Conservation (phyloP, 2,888 invertebrate species). For the Ophioninae sp. region DNA sequence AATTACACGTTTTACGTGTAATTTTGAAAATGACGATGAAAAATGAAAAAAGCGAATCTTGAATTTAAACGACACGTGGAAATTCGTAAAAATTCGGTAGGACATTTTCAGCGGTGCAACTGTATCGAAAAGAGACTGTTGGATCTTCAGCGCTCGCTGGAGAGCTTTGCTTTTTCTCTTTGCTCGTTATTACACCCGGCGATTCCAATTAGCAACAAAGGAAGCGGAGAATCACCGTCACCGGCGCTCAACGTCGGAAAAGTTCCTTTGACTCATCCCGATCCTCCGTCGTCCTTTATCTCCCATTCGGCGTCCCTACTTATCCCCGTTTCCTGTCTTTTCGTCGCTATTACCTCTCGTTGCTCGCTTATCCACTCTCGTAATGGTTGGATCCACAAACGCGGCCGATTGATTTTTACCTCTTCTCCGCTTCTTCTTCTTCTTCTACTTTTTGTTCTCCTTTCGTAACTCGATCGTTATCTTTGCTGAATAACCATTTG, state of each 20-base stretch:
- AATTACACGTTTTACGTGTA: too few relatives aligned
- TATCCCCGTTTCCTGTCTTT: slow-evolving; percentile 21
- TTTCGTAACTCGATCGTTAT: slow-evolving; percentile 4
- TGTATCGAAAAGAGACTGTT: too few relatives aligned
- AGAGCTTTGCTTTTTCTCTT: slow-evolving; percentile 57
- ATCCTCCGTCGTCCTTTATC: slow-evolving; percentile 62
- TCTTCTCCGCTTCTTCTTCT: background rate
- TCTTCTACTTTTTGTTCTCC: slow-evolving; percentile 29
- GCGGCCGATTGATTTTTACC: slow-evolving; percentile 41
- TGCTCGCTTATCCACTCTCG: slow-evolving; percentile 50
- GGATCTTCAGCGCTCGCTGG: slow-evolving; percentile 2
- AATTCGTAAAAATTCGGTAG: too few relatives aligned
- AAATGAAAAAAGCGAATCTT: too few relatives aligned
- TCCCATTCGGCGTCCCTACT: slow-evolving; percentile 48
- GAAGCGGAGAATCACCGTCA: slow-evolving; percentile 63
- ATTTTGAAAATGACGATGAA: too few relatives aligned
- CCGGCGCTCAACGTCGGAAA: slow-evolving; percentile 35
- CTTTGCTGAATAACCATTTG: background rate
- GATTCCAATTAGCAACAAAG: slow-evolving; percentile 70
- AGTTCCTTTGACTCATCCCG: slow-evolving; percentile 61
- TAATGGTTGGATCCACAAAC: slow-evolving; percentile 57
- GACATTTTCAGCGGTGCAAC: too few relatives aligned
- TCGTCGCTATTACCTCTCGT: slow-evolving; percentile 48
- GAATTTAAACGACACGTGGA: too few relatives aligned
- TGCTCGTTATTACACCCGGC: slow-evolving; percentile 62